phyloP scores from a whole-genome alignment of 2,113 vertebrate species.

The Pachypanchax playfairii region DNA sequence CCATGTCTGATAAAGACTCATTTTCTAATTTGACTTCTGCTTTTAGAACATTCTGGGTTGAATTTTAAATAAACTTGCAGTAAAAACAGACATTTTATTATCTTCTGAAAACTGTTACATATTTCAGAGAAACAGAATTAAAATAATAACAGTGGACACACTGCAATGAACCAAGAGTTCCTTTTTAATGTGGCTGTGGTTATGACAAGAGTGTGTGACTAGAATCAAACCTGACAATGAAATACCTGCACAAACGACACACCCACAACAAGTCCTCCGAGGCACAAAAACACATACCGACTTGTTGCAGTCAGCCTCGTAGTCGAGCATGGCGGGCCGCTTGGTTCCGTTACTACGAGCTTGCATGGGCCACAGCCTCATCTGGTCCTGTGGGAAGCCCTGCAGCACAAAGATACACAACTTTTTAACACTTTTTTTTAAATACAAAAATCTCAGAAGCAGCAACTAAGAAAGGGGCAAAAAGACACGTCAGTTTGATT shows the following conservation, averaged over 20 bases:
- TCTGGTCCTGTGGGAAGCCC: slow-evolving; percentile 99
- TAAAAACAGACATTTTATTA: too few relatives aligned
- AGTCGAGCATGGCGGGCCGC: slow-evolving; percentile 97
- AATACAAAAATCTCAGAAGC: neutral
- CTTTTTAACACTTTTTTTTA: neutral
- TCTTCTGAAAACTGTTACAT: too few relatives aligned
- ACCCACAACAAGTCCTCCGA: neutral
- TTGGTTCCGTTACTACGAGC: slow-evolving; percentile 98
- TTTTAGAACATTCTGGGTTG: too few relatives aligned
- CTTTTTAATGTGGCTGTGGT: neutral
- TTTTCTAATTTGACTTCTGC: too few relatives aligned
- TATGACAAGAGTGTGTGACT: neutral
- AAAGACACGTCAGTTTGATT: too few relatives aligned
- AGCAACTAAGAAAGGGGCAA: neutral
- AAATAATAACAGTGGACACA: neutral
- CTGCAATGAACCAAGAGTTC: neutral
- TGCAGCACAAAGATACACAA: slow-evolving; percentile 58
- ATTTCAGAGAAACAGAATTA: neutral
- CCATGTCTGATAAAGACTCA: too few relatives aligned
- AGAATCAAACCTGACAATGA: neutral
- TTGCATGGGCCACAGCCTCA: slow-evolving; percentile 99
- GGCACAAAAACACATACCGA: slow-evolving; percentile 80
- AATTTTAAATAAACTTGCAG: too few relatives aligned
- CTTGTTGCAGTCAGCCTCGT: slow-evolving; percentile 97
- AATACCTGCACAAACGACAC: neutral